A percentile compares a stretch with the other conserved stretches of the same genome.
These are phyloP conservation scores for Oscheius sp. DNA, from an alignment of 2,888 invertebrate genomes.

Conservation along the genomic window DNA sequence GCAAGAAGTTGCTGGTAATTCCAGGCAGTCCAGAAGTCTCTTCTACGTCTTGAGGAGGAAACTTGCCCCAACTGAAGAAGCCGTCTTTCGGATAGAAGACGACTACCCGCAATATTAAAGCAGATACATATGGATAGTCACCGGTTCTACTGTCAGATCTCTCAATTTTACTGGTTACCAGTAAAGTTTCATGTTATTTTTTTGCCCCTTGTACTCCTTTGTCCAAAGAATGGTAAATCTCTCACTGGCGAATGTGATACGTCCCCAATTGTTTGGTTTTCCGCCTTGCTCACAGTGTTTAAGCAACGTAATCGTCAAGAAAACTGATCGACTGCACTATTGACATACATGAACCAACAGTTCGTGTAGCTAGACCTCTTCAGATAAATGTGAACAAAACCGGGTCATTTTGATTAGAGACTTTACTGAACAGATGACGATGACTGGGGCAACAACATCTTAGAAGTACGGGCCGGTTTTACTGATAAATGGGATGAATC, in stretches of 20 bases:
- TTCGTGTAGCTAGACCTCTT: constrained; percentile 3
- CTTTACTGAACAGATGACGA: no score
- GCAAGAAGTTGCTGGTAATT: background rate
- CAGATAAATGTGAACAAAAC: constrained; percentile 5
- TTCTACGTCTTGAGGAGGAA: no score
- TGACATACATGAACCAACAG: constrained; percentile 29
- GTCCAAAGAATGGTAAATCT: constrained; percentile 6
- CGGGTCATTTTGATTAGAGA: no score
- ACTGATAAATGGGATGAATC: no score
- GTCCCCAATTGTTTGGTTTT: constrained; percentile 31
- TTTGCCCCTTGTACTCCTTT: background rate
- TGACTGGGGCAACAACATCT: no score
- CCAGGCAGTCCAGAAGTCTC: no score
- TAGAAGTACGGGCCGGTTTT: no score
- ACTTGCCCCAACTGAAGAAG: no score
- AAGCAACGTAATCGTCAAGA: constrained; percentile 34
- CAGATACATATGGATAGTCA: no score
- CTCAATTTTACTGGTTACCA: background rate
- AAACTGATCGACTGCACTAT: constrained; percentile 31
- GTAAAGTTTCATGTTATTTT: background rate
- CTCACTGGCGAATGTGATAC: constrained; percentile 24
- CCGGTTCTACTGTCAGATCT: no score
- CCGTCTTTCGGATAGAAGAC: no score
- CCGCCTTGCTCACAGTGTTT: constrained; percentile 26
- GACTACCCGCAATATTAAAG: no score